Percentiles rank a stretch among this genome's conserved stretches.
Evolutionary conservation across 1,140 invertebrate species (phyloP).

Genomic region (Nasonia vitripennis): DNA sequence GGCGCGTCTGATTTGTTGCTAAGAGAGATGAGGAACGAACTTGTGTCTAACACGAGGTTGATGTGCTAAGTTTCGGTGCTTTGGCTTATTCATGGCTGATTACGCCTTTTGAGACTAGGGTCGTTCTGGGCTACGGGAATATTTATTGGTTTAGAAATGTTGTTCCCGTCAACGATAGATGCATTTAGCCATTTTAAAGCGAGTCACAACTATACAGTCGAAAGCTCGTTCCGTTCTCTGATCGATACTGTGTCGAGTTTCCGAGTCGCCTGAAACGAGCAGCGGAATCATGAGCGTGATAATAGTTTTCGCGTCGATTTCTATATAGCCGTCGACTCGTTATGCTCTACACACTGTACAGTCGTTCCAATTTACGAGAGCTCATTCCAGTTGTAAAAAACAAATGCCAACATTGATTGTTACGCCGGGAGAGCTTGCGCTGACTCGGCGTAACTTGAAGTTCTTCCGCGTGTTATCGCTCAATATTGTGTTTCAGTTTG

Average conservation of each 20-base stretch:
- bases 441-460: no score
- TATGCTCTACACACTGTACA: no score
- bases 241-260: slow-evolving; percentile 23
- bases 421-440: no score
- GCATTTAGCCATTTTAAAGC: no score
- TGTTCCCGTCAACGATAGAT: no score
- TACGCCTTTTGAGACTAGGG: no score
- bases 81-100: neutral
- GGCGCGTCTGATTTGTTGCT: neutral
- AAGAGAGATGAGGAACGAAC: neutral
- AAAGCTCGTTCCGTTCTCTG: neutral
- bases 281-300: neutral
- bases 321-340: neutral
- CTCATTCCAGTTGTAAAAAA: neutral
- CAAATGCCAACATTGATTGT: neutral
- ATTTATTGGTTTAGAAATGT: neutral
- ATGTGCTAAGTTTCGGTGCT: neutral
- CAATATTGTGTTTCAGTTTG: no score
- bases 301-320: neutral
- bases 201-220: no score
- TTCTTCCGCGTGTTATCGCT: no score
- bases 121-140: neutral
- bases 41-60: neutral
- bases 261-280: neutral
- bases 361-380: neutral